A percentile compares a stretch with the other conserved stretches of the same genome.
Conservation (phyloP, 2,888 invertebrate species). For the Lepidocyrtinus sp. region DNA sequence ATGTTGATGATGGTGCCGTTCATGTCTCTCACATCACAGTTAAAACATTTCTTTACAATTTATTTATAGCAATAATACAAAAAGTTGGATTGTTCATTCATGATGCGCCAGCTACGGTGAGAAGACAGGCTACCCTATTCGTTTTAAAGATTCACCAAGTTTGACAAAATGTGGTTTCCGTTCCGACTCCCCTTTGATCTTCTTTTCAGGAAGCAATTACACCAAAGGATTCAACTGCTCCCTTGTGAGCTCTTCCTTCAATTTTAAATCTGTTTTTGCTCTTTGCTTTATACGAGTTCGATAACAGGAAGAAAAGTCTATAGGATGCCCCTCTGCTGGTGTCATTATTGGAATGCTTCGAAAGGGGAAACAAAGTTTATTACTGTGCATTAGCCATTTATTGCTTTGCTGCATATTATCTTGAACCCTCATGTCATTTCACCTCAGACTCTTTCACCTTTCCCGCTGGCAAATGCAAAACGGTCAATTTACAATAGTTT, state of each 20-base stretch:
- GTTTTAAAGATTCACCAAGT: slow-evolving; percentile 44
- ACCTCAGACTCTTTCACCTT: slow-evolving; percentile 35
- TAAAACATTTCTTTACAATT: neutral
- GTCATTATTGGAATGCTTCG: slow-evolving; percentile 17
- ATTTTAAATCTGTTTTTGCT: slow-evolving; percentile 21
- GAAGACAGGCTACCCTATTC: no score
- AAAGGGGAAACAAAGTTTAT: slow-evolving; percentile 42
- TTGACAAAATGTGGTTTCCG: slow-evolving; percentile 55
- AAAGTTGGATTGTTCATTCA: no score
- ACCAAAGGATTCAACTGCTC: slow-evolving; percentile 47
- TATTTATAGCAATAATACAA: neutral
- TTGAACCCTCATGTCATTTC: slow-evolving; percentile 14
- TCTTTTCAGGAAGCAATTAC: slow-evolving; percentile 56
- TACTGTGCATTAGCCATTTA: slow-evolving; percentile 5
- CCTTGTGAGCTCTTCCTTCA: slow-evolving; percentile 38
- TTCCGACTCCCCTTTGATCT: slow-evolving; percentile 52
- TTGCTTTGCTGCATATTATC: slow-evolving; percentile 1
- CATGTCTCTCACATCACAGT: neutral
- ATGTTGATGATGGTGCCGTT: neutral
- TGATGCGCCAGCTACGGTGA: no score
- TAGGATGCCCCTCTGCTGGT: neutral
- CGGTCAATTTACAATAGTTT: slow-evolving; percentile 39
- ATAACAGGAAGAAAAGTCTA: slow-evolving; percentile 15
- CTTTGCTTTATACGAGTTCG: neutral
- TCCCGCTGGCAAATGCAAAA: slow-evolving; percentile 20